These are phyloP conservation scores for Magallana angulata DNA, from an alignment of 1,140 invertebrate species.

Conservation along the genomic window DNA sequence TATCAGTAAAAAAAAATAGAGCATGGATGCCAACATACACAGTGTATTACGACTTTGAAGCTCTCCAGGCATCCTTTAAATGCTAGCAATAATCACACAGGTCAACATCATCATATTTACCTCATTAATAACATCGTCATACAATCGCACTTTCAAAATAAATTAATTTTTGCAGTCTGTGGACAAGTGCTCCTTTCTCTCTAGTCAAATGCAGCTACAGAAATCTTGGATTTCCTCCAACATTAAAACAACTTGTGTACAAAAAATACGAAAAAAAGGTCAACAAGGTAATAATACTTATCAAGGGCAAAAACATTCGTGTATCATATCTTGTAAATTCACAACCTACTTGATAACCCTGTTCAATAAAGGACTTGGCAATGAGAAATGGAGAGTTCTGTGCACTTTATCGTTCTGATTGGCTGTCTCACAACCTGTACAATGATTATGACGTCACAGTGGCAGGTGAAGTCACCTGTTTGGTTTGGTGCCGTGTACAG, in stretches of 20 bases:
- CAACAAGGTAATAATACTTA: neutral
- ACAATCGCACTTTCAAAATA: neutral
- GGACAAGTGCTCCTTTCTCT: neutral
- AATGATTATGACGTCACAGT: conserved; percentile 9
- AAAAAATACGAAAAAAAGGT: neutral
- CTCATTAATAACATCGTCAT: too few relatives aligned
- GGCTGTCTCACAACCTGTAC: conserved; percentile 17
- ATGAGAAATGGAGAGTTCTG: neutral
- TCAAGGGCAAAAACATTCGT: neutral
- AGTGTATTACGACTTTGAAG: too few relatives aligned
- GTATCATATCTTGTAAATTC: neutral
- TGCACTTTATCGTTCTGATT: neutral
- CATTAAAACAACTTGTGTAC: neutral
- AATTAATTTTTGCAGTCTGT: neutral
- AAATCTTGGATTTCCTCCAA: neutral
- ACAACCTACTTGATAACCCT: neutral
- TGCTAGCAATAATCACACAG: too few relatives aligned
- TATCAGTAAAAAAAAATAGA: too few relatives aligned
- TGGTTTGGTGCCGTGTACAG: conserved; percentile 19
- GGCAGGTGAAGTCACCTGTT: conserved; percentile 14
- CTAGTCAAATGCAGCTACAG: neutral
- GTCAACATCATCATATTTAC: too few relatives aligned
- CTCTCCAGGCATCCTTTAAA: too few relatives aligned
- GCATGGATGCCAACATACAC: too few relatives aligned
- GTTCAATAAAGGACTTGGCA: neutral